These are phyloP conservation scores for Tragelaphus oryx DNA, from an alignment of 2,797 vertebrate genomes.

Conservation along the genomic window DNA sequence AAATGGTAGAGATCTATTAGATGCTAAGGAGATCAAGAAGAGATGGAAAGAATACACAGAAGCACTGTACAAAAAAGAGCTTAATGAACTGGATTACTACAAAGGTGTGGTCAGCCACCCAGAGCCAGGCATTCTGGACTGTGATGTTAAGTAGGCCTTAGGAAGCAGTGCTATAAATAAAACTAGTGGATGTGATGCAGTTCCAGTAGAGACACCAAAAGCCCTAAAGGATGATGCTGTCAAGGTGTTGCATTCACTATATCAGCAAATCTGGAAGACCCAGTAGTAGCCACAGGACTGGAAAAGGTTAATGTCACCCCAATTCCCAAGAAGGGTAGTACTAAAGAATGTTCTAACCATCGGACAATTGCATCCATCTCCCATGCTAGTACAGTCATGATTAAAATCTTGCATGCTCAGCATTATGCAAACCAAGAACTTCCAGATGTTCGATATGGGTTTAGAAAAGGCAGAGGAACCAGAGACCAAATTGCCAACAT, in stretches of 20 bases:
- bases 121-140: not conserved
- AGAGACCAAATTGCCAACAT: not conserved
- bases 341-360: not conserved
- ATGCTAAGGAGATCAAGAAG: not conserved
- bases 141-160: not conserved
- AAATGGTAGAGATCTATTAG: not conserved
- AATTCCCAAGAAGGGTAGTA: not conserved
- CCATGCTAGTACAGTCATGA: not conserved
- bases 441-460: not conserved
- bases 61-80: not conserved
- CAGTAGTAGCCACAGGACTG: not conserved
- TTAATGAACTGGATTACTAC: not conserved
- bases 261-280: not conserved
- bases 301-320: not conserved
- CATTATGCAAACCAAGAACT: not conserved
- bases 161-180: not conserved
- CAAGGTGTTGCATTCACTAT: not conserved
- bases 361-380: not conserved
- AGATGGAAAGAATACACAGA: not conserved
- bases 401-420: not conserved
- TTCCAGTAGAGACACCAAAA: fast-evolving
- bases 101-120: not conserved
- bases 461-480: not conserved
- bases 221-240: not conserved
- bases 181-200: not conserved